Base-by-base conservation (phyloP, 2,113 vertebrate genomes). In the Sitta europaea region DNA sequence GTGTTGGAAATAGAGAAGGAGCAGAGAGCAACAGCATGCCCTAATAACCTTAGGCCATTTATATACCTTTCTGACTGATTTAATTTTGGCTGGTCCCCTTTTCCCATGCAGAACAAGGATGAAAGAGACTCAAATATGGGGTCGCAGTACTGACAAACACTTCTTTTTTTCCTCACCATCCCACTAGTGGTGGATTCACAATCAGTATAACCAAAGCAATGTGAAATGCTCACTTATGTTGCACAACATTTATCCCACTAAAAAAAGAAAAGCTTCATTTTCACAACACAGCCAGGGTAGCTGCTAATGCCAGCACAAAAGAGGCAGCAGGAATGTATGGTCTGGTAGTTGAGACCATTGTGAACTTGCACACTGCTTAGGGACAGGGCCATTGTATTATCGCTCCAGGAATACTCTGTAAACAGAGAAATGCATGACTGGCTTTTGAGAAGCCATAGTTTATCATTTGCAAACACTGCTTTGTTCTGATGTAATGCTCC, bases 281-380 rank as follows among this genome's bases (percentile, higher is more conserved):
- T 91, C 70, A 55, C 65, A 92, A 29, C 24, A 55, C 40, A 67
- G 66, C 31, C 43, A 61, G 8, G 0, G 1, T 65, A 81, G 40
- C 50, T 78, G 68, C 47, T 91, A 89, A 85, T 88, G 70, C 77
- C 48, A 67, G 70, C 51, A 91, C 55, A 95, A 91, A 95, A 91
- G 85, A 78, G 43, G 36, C 17, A 7, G 73, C 48, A 63, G 68
- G 65, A 91, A 84, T 75, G 76, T 47, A 67, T 43, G 40, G 84
- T 84, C 79, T 77, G 54, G 42, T 42, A 70, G n/a, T 14, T 50
- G 58, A 84, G 63, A 66, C 65, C 54, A 65, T 62, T 92, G 85
- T 94, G 80, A 91, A 40, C 20, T 18, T 45, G 36, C 42, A 73
- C 45, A 70, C 45, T 80, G 50, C 45, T 43, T 81, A 67, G 1